Conservation (phyloP, 2,888 invertebrate genomes). For the Clivina fossor region DNA sequence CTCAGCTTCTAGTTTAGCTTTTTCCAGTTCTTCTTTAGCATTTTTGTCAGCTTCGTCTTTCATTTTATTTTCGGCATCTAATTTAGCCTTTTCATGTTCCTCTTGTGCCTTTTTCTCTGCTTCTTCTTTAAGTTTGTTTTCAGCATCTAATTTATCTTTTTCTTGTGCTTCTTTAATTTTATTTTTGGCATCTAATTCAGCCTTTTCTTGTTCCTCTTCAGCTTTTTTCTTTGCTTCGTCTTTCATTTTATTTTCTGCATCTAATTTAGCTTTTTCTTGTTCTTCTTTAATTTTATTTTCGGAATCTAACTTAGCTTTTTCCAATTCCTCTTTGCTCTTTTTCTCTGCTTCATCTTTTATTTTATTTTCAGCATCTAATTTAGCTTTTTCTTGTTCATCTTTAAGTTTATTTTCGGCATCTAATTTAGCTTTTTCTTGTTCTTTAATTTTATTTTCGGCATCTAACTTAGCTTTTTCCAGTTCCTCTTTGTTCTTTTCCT, state of each 20-base stretch:
- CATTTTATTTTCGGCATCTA: constrained; percentile 24
- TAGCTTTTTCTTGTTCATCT: constrained; percentile 37
- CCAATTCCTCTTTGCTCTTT: constrained; percentile 28
- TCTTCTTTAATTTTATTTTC: constrained; percentile 30
- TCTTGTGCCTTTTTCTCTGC: constrained; percentile 46
- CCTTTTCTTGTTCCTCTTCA: constrained; percentile 24
- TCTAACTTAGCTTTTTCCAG: constrained; percentile 40
- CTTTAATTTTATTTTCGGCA: constrained; percentile 38
- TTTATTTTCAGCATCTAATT: constrained; percentile 35
- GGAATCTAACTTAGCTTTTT: constrained; percentile 29
- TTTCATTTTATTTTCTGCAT: constrained; percentile 28
- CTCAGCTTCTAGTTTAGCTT: constrained; percentile 30
- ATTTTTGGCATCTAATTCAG: constrained; percentile 4
- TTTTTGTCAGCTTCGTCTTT: constrained; percentile 33
- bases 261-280: constrained; percentile 20
- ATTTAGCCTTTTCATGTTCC: constrained; percentile 17
- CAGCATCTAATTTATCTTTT: constrained; percentile 37
- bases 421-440: constrained; percentile 36
- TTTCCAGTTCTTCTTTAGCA: constrained; percentile 19
- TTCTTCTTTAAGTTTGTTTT: constrained; percentile 37
- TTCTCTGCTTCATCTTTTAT: constrained; percentile 37
- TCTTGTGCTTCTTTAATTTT: constrained; percentile 28
- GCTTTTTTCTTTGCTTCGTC: constrained; percentile 27
- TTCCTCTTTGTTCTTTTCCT: constrained; percentile 37
- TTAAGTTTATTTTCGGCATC: constrained; percentile 31